A percentile compares a stretch with the other conserved stretches of the same genome.
phyloP scores from a whole-genome alignment of 2,888 invertebrate species.

The Oscheius sp. region DNA sequence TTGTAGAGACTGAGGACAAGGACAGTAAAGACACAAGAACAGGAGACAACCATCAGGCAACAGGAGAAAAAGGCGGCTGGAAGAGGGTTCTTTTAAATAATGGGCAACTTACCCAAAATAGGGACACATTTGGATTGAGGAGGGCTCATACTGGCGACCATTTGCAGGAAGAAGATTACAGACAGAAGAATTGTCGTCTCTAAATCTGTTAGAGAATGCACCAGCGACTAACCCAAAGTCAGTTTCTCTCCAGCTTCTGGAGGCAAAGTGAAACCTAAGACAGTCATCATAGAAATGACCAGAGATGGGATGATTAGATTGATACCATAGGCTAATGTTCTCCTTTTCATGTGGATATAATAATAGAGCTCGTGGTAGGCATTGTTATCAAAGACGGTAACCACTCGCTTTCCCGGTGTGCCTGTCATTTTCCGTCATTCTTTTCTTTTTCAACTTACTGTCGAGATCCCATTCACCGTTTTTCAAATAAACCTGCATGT shows the following conservation, averaged over 20 bases:
- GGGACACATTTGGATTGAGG: conserved; percentile 60
- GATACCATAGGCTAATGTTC: conserved; percentile 61
- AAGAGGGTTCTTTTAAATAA: background rate
- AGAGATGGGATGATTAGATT: conserved; percentile 61
- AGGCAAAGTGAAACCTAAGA: conserved; percentile 60
- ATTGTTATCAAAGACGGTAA: conserved; percentile 51
- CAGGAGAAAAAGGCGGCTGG: conserved; percentile 62
- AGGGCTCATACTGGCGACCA: conserved; percentile 59
- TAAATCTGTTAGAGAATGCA: conserved; percentile 1
- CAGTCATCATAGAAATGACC: conserved; percentile 62
- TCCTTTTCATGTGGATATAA: conserved; percentile 57
- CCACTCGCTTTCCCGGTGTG: conserved; percentile 58
- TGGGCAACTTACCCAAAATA: conserved; percentile 44
- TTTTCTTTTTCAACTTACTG: conserved; percentile 57
- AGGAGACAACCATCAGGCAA: conserved; percentile 58
- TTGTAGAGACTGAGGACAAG: conserved; percentile 54
- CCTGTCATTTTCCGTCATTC: conserved; percentile 44
- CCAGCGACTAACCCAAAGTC: conserved; percentile 43
- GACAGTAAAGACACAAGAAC: conserved; percentile 61
- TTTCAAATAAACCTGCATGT: conserved; percentile 57
- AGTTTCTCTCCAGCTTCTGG: conserved; percentile 62
- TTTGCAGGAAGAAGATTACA: conserved; percentile 63
- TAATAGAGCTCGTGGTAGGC: conserved; percentile 61
- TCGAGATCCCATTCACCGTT: conserved; percentile 64
- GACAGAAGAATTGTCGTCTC: conserved; percentile 62